A percentile compares a stretch with the other conserved stretches of the same genome.
These are phyloP conservation scores for Prunella fulvescens DNA, from an alignment of 2,113 vertebrate genomes.

Conservation along the genomic window DNA sequence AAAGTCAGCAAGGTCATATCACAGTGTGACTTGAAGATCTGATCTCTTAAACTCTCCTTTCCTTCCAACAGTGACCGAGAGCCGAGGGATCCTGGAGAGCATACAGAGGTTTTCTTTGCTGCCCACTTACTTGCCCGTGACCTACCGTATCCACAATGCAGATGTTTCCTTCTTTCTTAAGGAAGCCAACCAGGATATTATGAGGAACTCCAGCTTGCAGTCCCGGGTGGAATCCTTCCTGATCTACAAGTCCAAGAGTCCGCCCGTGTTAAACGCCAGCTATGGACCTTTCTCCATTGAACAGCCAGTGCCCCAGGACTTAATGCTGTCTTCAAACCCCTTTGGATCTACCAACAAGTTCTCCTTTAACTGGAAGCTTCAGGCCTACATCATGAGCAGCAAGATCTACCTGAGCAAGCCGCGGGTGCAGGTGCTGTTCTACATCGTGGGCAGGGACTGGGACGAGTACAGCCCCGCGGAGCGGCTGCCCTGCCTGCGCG, in stretches of 20 bases:
- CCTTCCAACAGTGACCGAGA: constrained; percentile 78
- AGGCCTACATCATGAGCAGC: constrained; percentile 78
- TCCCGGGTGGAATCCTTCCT: constrained; percentile 88
- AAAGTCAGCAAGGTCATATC: not conserved
- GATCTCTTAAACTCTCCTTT: constrained; percentile 31
- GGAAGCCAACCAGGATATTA: constrained; percentile 91
- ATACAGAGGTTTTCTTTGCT: constrained; percentile 78
- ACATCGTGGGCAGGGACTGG: constrained; percentile 86
- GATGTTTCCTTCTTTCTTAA: constrained; percentile 86
- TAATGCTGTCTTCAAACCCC: constrained; percentile 75
- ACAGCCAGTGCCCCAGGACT: constrained; percentile 76
- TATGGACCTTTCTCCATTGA: constrained; percentile 79
- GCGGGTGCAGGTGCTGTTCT: constrained; percentile 85
- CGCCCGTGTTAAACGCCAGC: constrained; percentile 80
- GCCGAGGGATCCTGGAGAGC: constrained; percentile 79
- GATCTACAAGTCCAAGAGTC: constrained; percentile 77
- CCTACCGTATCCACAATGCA: constrained; percentile 80
- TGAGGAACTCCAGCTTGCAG: constrained; percentile 91
- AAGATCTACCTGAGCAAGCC: constrained; percentile 81
- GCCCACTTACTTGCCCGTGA: constrained; percentile 86
- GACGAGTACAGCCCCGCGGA: constrained; percentile 66
- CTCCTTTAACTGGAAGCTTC: constrained; percentile 83
- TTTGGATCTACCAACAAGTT: constrained; percentile 73
- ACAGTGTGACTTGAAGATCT: not conserved
- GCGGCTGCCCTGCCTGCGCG: constrained; percentile 82